Base-by-base conservation (phyloP, 2,888 invertebrate genomes). In the Muscina levida region DNA sequence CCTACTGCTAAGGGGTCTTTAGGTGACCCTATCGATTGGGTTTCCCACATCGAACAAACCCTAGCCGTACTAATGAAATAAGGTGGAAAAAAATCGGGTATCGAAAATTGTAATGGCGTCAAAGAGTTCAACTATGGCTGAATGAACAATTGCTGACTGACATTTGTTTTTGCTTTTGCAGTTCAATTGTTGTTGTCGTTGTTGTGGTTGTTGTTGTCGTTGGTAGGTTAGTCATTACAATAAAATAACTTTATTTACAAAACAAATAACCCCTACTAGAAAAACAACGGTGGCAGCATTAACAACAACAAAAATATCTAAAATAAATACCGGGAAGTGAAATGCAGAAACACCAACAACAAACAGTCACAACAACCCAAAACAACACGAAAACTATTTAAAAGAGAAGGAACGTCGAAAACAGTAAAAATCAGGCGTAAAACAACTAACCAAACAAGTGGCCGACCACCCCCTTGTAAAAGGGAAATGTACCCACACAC, bases 211-310 rank as follows among this genome's bases (percentile, higher is more conserved):
- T 42, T 74, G 24, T 48, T 57, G 48, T 51, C 53, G 24, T 46
- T 77, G 15, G 73, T 74, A 74, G 77, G 71, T 56, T 77, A 46
- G 77, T 57, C 68, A 74, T 81, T 72, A 77, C 53, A 77, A 81
- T 75, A 75, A 77, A 81, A 81, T 81, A 75, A 81, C 72, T 75
- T 72, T 75, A 81, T 81, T 81, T 77, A 75, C 53, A 77, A 81
- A 77, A 77, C 80, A 82, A 78, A 76, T 66, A 65, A 72, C 67
- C 68, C 79, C 62, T 62, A 37, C 4, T 44, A 65, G 46, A 0
- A 53, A 19, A n/a, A n/a, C n/a, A n/a, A n/a, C n/a, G n/a, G n/a
- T n/a, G n/a, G n/a, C n/a, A n/a, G n/a, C 44, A 73, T 72, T 39
- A 56, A 26, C 6, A 56, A 57, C 65, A 53, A 48, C 46, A 68